A percentile compares a stretch with the other conserved stretches of the same genome.
These are phyloP conservation scores for Triplophysa rosa DNA, from an alignment of 2,113 vertebrate species.

Conservation along the genomic window DNA sequence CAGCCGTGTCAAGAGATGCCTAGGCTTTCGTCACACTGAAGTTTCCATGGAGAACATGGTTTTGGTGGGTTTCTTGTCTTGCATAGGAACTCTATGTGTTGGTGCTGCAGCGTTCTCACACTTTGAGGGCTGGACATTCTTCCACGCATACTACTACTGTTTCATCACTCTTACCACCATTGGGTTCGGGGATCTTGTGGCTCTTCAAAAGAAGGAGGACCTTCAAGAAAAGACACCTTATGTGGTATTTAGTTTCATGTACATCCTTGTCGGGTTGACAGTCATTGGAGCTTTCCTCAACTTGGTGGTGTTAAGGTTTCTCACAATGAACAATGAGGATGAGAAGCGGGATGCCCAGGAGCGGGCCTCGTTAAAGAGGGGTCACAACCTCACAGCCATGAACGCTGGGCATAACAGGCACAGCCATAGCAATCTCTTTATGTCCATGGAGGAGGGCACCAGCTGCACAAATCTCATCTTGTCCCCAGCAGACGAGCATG, in stretches of 20 bases:
- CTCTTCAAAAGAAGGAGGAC: slow-evolving; percentile 92
- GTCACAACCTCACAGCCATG: slow-evolving; percentile 68
- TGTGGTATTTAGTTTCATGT: slow-evolving; percentile 96
- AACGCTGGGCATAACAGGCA: slow-evolving; percentile 62
- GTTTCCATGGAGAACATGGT: slow-evolving; percentile 98
- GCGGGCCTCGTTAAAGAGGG: slow-evolving; percentile 75
- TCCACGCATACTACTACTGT: slow-evolving; percentile 97
- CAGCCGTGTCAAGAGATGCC: slow-evolving; percentile 84
- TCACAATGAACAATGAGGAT: slow-evolving; percentile 88
- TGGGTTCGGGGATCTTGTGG: slow-evolving; percentile 96
- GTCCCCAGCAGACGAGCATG: slow-evolving; percentile 71
- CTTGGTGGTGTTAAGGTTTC: slow-evolving; percentile 92
- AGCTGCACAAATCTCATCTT: slow-evolving; percentile 89
- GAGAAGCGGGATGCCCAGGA: slow-evolving; percentile 83
- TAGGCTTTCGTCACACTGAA: slow-evolving; percentile 80
- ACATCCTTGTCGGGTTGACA: slow-evolving; percentile 92
- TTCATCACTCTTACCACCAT: slow-evolving; percentile 98
- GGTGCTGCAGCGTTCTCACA: slow-evolving; percentile 90
- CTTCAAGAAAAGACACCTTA: slow-evolving; percentile 93
- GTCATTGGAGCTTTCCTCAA: slow-evolving; percentile 97
- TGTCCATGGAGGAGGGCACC: slow-evolving; percentile 81
- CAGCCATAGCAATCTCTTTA: slow-evolving; percentile 78
- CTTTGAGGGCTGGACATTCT: slow-evolving; percentile 96
- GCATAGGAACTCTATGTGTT: slow-evolving; percentile 88
- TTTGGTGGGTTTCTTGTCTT: slow-evolving; percentile 89